Evolutionary conservation across 2,888 invertebrate species (phyloP), one percentile per base, ranked within the genome.

Genomic region (Phengaris alcon): DNA sequence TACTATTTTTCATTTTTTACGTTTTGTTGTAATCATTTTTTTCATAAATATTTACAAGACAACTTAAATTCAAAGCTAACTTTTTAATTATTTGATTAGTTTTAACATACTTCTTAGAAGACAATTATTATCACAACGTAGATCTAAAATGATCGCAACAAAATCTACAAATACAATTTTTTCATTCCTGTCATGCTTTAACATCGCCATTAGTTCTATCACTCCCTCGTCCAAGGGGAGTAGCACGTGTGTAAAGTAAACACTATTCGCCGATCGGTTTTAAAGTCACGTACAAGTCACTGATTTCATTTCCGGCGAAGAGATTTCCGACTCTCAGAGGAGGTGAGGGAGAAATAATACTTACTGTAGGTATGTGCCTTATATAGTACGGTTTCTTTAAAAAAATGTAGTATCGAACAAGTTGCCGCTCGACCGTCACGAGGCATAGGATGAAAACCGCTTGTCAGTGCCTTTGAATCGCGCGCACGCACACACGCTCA

Each of bases 281-380:
- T 88, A 87, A 86, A 89, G 88, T 90, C 91, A 91, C 90, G 89
- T 90, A 88, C 82, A 79, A 82, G 83, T 81, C 84, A 86, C 87
- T 88, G 87, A 89, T 91, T 90, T 90, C 90, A 88, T 90, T 90
- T 86, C 84, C 84, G 82, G 84, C 78, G 82, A 87, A 84, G 84
- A 84, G 82, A 82, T 84, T 83, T 81, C 82, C 84, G 83, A 83
- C 82, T 84, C 83, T 83, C 83, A 82, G 82, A 80, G 83, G 80
- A 77, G 78, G 82, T 79, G 84, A 68, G 52, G 54, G 74, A 64
- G 68, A 55, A 75, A 77, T 51, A 69, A 68, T 68, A 74, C 57
- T 48, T 73, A 52, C 52, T 51, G 57, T 73, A n/a, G n/a, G n/a
- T n/a, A 46, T 44, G 46, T 15, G 68, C 54, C 44, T 46, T 44